Evolutionary conservation across 2,797 vertebrate species (phyloP).

Genomic region (Falco columbarius): DNA sequence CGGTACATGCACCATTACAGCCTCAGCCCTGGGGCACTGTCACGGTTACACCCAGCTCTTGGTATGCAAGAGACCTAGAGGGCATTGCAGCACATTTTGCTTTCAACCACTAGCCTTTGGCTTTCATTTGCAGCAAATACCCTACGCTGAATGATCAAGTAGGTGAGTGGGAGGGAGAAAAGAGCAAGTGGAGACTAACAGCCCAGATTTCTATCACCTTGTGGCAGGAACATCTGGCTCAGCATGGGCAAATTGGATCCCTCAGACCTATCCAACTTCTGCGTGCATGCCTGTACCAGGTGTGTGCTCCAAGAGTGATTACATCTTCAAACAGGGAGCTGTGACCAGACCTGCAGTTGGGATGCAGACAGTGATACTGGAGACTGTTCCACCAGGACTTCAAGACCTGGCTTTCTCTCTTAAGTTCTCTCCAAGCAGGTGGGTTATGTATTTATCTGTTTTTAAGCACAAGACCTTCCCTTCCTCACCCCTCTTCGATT

Average conservation of each 20-base stretch:
- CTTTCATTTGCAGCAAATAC: constrained; percentile 56
- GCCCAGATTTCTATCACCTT: constrained; percentile 41
- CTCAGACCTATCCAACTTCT: background rate
- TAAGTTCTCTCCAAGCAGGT: background rate
- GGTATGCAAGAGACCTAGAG: constrained; percentile 57
- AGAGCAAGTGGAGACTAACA: constrained; percentile 64
- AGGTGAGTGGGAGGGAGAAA: constrained; percentile 58
- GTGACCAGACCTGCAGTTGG: constrained; percentile 42
- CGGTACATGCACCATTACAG: background rate
- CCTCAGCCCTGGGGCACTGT: constrained; percentile 23
- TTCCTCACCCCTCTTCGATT: background rate
- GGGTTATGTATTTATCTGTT: background rate
- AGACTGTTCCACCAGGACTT: background rate
- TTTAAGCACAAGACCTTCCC: background rate
- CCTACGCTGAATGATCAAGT: background rate
- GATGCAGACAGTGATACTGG: background rate
- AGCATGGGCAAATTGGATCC: background rate
- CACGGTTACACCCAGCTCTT: constrained; percentile 38
- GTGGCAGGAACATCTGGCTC: constrained; percentile 65
- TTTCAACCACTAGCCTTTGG: constrained; percentile 59
- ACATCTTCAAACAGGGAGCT: constrained; percentile 52
- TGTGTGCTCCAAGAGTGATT: background rate
- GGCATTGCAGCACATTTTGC: constrained; percentile 39
- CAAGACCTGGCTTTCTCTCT: background rate
- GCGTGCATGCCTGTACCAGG: constrained; percentile 28